These are phyloP conservation scores for Holothuria leucospilota DNA, from an alignment of 53 echinoderm and acorn worm species.

Conservation along the genomic window DNA sequence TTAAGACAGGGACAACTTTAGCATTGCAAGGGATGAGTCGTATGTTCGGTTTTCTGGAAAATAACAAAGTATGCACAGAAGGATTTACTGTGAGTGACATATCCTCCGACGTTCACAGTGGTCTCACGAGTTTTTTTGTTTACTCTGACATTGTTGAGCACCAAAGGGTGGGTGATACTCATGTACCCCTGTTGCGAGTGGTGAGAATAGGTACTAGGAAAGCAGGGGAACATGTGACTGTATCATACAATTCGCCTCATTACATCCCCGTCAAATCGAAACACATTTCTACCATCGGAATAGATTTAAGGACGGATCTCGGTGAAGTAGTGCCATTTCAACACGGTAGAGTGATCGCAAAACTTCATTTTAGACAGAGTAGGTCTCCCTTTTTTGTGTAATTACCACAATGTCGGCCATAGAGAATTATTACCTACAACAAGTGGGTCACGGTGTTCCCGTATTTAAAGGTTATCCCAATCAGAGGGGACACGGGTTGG, in stretches of 20 bases:
- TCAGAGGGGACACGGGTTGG: conserved; percentile 45
- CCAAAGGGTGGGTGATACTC: not conserved
- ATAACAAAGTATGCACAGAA: not conserved
- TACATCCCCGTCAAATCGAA: not conserved
- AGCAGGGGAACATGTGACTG: not conserved
- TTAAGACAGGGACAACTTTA: too few relatives aligned
- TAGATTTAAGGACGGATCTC: not conserved
- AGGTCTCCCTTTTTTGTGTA: conserved; percentile 1
- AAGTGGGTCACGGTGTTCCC: not conserved
- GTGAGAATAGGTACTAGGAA: not conserved
- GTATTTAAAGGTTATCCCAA: not conserved
- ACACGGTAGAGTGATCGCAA: not conserved
- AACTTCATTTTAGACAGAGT: too few relatives aligned
- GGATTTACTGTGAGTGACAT: conserved; percentile 16
- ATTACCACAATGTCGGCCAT: not conserved
- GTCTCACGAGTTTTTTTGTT: not conserved
- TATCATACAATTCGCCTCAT: not conserved
- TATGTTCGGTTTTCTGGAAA: not conserved
- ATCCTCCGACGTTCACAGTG: not conserved
- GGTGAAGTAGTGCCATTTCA: conserved; percentile 5
- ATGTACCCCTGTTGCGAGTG: not conserved
- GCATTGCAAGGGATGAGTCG: too few relatives aligned
- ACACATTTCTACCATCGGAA: not conserved
- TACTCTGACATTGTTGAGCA: not conserved
- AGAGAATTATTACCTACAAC: conserved; percentile 10